Evolutionary conservation across 2,113 vertebrate species (phyloP).

Genomic region (Melierax canorus): DNA sequence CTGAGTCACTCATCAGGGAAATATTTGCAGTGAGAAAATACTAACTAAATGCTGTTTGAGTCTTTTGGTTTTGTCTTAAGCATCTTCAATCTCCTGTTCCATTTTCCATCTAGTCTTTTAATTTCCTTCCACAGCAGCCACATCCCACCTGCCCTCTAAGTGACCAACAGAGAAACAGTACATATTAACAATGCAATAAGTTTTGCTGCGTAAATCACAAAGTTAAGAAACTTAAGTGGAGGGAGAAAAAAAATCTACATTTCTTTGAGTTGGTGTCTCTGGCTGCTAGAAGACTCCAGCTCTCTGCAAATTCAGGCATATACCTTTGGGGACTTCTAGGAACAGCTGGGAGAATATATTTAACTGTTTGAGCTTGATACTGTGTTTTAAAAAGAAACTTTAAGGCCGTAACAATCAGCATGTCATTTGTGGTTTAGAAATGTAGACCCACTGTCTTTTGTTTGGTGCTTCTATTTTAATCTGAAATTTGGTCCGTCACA

Average conservation of each 20-base stretch:
- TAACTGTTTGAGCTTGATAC: accelerated
- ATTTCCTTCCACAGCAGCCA: background rate
- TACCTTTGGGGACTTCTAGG: background rate
- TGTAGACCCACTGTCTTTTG: background rate
- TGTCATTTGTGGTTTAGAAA: background rate
- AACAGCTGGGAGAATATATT: background rate
- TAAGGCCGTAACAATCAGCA: background rate
- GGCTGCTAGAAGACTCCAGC: background rate
- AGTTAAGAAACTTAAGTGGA: background rate
- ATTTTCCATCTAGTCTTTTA: background rate
- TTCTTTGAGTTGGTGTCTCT: background rate
- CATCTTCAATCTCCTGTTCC: background rate
- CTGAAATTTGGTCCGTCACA: background rate
- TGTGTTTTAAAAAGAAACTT: background rate
- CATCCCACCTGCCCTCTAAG: background rate
- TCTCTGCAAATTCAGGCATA: background rate
- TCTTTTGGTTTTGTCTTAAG: background rate
- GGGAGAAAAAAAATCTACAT: background rate
- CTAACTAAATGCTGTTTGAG: background rate
- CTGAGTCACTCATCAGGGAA: background rate
- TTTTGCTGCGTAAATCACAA: background rate
- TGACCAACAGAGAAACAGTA: background rate
- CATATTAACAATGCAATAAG: background rate
- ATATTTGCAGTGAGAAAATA: background rate
- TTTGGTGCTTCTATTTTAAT: background rate